phyloP scores from a whole-genome alignment of 2,113 vertebrate genomes.

The Scatophagus argus region DNA sequence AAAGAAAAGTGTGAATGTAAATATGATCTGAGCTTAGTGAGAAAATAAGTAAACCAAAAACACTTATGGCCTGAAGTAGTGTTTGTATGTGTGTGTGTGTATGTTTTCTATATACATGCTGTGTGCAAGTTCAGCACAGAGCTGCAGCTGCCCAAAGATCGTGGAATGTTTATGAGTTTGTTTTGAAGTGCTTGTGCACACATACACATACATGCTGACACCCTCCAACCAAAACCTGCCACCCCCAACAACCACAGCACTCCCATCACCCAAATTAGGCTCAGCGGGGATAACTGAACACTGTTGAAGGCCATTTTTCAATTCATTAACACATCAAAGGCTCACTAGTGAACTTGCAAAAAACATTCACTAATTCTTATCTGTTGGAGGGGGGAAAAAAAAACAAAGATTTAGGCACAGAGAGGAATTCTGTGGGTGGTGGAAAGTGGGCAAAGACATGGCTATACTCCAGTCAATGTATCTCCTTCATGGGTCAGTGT shows the following conservation, averaged over 20 bases:
- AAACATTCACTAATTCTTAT: constrained; percentile 64
- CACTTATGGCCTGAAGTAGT: background rate
- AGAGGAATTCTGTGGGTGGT: constrained; percentile 24
- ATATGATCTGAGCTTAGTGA: background rate
- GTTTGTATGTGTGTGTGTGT: constrained; percentile 31
- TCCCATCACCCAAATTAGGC: constrained; percentile 65
- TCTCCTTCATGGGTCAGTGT: constrained; percentile 28
- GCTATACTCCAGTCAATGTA: background rate
- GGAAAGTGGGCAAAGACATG: constrained; percentile 8
- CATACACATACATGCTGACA: constrained; percentile 2
- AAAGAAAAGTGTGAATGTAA: constrained; percentile 14
- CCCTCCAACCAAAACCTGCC: constrained; percentile 30
- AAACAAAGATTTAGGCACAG: background rate
- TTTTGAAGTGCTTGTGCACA: constrained; percentile 76
- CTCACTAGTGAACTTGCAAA: constrained; percentile 32
- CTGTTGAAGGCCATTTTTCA: constrained; percentile 72
- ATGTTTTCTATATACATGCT: constrained; percentile 17
- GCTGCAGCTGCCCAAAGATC: constrained; percentile 67
- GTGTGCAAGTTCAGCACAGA: constrained; percentile 47
- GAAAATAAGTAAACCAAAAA: constrained; percentile 20
- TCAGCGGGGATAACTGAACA: constrained; percentile 73
- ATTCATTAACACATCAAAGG: constrained; percentile 79
- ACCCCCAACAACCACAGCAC: constrained; percentile 16
- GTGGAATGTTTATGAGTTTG: constrained; percentile 82
- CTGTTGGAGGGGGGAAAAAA: constrained; percentile 31